Evolutionary conservation across 2,113 vertebrate species (phyloP), one percentile per base, ranked within the genome.

Genomic region (Anoplopoma fimbria): DNA sequence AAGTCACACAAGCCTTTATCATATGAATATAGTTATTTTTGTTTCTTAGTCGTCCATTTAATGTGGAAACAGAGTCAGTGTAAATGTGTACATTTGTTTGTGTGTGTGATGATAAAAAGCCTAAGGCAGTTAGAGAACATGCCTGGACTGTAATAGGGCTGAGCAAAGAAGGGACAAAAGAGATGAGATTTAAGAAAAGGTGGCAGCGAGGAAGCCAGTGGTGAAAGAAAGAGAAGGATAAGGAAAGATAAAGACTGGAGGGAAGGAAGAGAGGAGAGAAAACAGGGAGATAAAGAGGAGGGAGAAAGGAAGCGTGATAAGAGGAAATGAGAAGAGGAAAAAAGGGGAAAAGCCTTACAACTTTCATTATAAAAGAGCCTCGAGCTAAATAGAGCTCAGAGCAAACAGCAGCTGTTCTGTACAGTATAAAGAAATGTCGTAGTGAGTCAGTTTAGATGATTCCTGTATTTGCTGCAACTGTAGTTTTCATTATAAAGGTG

Each of bases 301-400:
- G 19, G 29, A 63, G 9, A 64, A 38, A 58, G 77, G 23, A 19
- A 47, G 42, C 6, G 34, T 8, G 45, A 53, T 1, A 23, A 12
- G n/a, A n/a, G n/a, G n/a, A 51, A 62, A 33, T 19, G 36, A 58
- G 34, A 69, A 15, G 51, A 36, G 38, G 69, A 5, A 60, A 0
- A 2, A 69, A 47, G 38, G 6, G 4, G 23, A 51, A 53, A 75
- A 79, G 33, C 57, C 53, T 45, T 69, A 80, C 51, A 57, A 64
- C 49, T 72, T 72, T 81, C 42, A 83, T 77, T 74, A 77, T 64
- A 53, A 65, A 77, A 80, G 14, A 38, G 83, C 75, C 75, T 58
- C 5, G 4, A 82, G 79, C 36, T 27, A 34, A 47, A 77, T 49
- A 19, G 42, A 33, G 8, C 53, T 65, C 65, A 45, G 55, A 25